phyloP scores from a whole-genome alignment of 2,888 invertebrate genomes.

The Aphodius granarius region DNA sequence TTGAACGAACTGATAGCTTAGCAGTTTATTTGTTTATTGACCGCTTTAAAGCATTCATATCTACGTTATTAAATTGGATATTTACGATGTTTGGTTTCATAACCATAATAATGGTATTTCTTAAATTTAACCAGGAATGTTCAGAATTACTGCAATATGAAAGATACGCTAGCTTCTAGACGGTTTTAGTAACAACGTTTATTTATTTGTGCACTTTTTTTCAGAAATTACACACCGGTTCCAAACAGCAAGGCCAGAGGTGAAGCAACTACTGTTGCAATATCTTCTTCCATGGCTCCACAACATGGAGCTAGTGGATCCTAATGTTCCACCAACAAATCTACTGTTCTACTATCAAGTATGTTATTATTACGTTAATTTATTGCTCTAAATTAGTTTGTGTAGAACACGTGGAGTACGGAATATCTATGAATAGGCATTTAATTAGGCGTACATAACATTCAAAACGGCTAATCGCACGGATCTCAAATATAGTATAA shows the following conservation, averaged over 20 bases:
- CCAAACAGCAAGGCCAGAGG: constrained; percentile 92
- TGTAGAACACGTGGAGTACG: no score
- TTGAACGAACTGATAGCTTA: background rate
- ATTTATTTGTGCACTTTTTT: constrained; percentile 37
- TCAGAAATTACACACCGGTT: constrained; percentile 95
- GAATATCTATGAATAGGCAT: no score
- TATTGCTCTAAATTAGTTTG: background rate
- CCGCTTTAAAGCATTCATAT: background rate
- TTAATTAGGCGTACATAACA: no score
- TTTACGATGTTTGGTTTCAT: background rate
- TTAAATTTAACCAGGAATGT: no score
- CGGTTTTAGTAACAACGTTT: no score
- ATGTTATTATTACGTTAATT: constrained; percentile 32
- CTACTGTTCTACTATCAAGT: constrained; percentile 85
- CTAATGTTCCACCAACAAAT: constrained; percentile 90
- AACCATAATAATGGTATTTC: background rate
- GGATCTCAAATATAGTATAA: no score
- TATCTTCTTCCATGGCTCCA: constrained; percentile 96
- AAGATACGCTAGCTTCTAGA: no score
- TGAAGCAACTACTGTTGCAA: constrained; percentile 86
- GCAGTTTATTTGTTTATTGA: background rate
- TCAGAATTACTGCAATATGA: no score
- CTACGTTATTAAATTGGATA: background rate
- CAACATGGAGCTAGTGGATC: constrained; percentile 98
- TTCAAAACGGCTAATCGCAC: no score